Evolutionary conservation across 1,140 invertebrate genomes (phyloP), one percentile per base, ranked within the genome.

Genomic region (Trichonephila clavata): DNA sequence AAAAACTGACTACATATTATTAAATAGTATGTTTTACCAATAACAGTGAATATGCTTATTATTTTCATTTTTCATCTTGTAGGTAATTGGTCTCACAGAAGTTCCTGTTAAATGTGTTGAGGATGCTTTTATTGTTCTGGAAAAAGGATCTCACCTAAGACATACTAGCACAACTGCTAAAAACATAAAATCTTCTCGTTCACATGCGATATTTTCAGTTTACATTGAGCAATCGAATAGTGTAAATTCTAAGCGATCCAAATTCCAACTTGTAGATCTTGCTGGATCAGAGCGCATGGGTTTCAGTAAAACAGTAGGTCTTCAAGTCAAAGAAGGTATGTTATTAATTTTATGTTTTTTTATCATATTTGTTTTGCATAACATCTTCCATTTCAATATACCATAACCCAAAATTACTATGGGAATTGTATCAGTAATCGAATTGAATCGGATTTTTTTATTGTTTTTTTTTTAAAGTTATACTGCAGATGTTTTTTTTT

Each of bases 201-300:
- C 98, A 95, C 99, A 99, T 97, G 99, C 98, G 95, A 99, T 99
- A 94, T 99, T 99, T 96, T 98, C 98, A 96, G 97, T 98, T 61
- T 96, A 96, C 77, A 94, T 97, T 39, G 95, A 96, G 99, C 87
- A 97, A 99, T 96, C 99, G 99, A 99, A 99, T 96, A 99, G 99
- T 96, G 99, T 99, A 96, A 99, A 99, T 95, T 98, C 99, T 96
- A 99, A 99, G 13, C 98, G 98, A 13, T 99, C 99, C 94, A 99
- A 99, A 96, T 96, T 99, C 39, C 99, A 99, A 96, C 97, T 99
- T 94, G 99, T 99, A 18, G 99, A 99, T 97, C 98, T 99, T 96
- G 99, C 99, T 95, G 99, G 99, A 96, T 99, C 98, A 95, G 99
- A 99, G 96, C 99, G 99, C 97, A 98, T 98, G 95, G 99, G 98